These are phyloP conservation scores for Conops quadrifasciatus DNA, from an alignment of 2,888 invertebrate genomes.

Conservation along the genomic window DNA sequence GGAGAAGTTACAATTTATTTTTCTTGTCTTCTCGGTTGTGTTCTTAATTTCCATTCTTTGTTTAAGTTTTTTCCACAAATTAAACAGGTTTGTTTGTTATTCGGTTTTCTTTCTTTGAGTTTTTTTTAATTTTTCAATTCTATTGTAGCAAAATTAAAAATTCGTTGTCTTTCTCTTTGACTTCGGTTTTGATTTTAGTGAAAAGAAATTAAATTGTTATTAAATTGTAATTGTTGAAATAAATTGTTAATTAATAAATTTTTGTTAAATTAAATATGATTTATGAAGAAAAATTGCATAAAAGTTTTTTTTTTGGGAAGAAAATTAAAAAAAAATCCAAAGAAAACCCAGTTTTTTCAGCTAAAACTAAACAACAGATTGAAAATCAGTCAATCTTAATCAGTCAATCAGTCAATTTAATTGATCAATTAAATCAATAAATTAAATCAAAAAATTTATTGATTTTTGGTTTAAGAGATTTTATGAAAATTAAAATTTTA, in stretches of 20 bases:
- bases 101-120: background rate
- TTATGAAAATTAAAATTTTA: background rate
- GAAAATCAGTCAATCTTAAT: too few relatives aligned
- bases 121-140: background rate
- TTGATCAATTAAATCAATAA: constrained; percentile 7
- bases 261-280: too few relatives aligned
- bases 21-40: background rate
- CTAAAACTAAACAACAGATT: too few relatives aligned
- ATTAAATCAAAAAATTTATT: too few relatives aligned
- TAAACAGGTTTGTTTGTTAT: constrained; percentile 5
- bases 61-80: constrained; percentile 6
- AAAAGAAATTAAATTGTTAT: too few relatives aligned
- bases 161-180: background rate
- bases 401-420: too few relatives aligned
- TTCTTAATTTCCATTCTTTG: background rate
- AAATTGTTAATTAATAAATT: constrained; percentile 7
- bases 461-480: too few relatives aligned
- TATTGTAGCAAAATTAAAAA: background rate
- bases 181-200: background rate
- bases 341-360: too few relatives aligned
- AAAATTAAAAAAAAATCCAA: too few relatives aligned
- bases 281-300: too few relatives aligned
- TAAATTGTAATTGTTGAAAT: background rate
- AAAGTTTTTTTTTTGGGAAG: too few relatives aligned
- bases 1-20: constrained; percentile 1